Conservation (phyloP, 2,888 invertebrate genomes). For the Cylindroiulus punctatus region DNA sequence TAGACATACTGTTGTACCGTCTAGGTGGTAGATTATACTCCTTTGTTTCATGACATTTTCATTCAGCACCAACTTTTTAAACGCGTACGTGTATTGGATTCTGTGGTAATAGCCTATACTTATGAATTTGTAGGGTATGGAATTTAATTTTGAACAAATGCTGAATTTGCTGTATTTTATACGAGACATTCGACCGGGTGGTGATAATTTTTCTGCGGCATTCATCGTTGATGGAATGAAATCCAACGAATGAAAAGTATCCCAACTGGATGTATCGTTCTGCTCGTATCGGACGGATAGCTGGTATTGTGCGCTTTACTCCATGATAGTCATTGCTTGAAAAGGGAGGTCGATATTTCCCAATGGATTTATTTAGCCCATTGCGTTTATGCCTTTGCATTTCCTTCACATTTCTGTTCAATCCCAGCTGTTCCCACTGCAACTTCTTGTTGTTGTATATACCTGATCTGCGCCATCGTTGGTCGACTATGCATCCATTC, state of each 20-base stretch:
- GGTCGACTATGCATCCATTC: not conserved
- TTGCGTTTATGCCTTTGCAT: slow-evolving; percentile 17
- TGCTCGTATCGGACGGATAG: not conserved
- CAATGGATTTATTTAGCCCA: slow-evolving; percentile 35
- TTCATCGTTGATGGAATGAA: not conserved
- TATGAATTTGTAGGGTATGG: not conserved
- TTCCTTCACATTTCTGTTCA: slow-evolving; percentile 18
- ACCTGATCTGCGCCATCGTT: slow-evolving; percentile 11
- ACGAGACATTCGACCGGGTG: not conserved
- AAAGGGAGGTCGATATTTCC: slow-evolving; percentile 27
- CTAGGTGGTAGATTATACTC: not conserved
- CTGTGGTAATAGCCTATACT: not conserved
- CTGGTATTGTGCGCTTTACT: not conserved
- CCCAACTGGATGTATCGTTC: not conserved
- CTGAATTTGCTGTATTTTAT: not conserved
- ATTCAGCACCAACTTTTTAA: not conserved
- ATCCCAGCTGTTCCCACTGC: slow-evolving; percentile 37
- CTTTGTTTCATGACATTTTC: not conserved
- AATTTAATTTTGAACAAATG: not conserved
- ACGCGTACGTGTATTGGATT: not conserved
- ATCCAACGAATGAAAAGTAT: not conserved
- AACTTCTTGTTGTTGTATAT: slow-evolving; percentile 2
- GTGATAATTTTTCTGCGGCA: not conserved
- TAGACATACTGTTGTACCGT: too few relatives aligned
- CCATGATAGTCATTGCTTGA: not conserved